Base-by-base conservation (phyloP, 2,888 invertebrate genomes). In the Plusia festucae region DNA sequence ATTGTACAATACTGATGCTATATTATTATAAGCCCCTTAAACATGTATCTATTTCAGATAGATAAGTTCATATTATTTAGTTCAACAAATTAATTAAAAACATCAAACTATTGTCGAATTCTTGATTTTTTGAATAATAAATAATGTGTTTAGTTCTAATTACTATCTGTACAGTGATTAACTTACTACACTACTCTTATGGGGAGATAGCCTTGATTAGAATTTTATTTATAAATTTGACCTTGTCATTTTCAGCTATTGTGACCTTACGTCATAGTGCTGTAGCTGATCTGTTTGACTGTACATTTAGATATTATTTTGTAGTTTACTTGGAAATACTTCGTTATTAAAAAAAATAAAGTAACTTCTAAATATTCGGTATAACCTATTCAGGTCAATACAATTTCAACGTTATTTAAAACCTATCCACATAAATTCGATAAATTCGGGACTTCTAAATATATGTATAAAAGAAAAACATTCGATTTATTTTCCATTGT, bases 251-350 rank as follows among this genome's bases (percentile, higher is more conserved):
- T 90, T 88, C 83, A 89, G 87, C 82, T 83, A 82, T 83, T 83
- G 82, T 88, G 85, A 84, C 92, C 93, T 94, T 94, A 94, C 94
- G 94, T 94, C 94, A 94, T 76, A 73, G 63, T n/a, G n/a, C n/a
- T n/a, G 53, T 70, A 67, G 51, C 84, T 32, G 62, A 69, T 59
- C 69, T 58, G 18, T 60, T 18, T 16, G 7, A 49, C 18, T 60
- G 60, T 53, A n/a, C 60, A 53, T 40, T 57, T n/a, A n/a, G n/a
- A n/a, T 53, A 68, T 15, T 15, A 60, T 56, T 59, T 60, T 53
- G 46, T 53, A 60, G 24, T 60, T 54, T 58, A 51, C 27, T 34
- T 57, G 18, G 44, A 24, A 16, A 53, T 53, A n/a, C n/a, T 9
- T 18, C 32, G 20, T 34, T 11, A 8, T 55, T 62, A 34, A 27